Conservation (phyloP, 2,797 vertebrate species). For the Gallinago nigripennis region DNA sequence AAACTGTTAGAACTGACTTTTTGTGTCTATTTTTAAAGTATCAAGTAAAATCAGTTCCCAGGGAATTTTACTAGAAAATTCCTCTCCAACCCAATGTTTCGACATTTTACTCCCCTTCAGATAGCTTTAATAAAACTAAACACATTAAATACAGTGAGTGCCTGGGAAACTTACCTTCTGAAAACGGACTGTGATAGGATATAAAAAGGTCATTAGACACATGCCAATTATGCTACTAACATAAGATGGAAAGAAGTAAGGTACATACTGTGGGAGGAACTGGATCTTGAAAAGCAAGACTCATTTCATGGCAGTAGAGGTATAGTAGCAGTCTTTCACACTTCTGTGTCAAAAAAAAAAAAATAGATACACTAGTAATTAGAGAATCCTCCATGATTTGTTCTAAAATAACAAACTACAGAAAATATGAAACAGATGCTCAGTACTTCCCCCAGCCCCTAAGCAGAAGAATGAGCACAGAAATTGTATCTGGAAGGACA, state of each 20-base stretch:
- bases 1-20: not conserved
- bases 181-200: not conserved
- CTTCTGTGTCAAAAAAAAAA: slow-evolving; percentile 67
- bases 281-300: slow-evolving; percentile 84
- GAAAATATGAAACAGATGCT: not conserved
- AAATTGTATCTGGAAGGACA: not conserved
- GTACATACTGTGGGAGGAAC: slow-evolving; percentile 81
- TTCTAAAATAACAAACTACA: not conserved
- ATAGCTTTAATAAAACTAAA: not conserved
- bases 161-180: not conserved
- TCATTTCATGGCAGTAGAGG: slow-evolving; percentile 85
- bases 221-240: not conserved
- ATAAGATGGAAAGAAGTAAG: not conserved
- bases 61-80: not conserved
- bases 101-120: not conserved
- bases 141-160: rapidly evolving
- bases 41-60: not conserved
- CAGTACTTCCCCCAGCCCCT: not conserved
- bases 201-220: not conserved
- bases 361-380: not conserved
- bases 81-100: not conserved
- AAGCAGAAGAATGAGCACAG: not conserved
- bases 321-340: slow-evolving; percentile 82
- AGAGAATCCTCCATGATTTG: not conserved
- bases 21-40: not conserved